Evolutionary conservation across 2,113 vertebrate genomes (phyloP), one percentile per base, ranked within the genome.

Genomic region (Neoarius graeffei): DNA sequence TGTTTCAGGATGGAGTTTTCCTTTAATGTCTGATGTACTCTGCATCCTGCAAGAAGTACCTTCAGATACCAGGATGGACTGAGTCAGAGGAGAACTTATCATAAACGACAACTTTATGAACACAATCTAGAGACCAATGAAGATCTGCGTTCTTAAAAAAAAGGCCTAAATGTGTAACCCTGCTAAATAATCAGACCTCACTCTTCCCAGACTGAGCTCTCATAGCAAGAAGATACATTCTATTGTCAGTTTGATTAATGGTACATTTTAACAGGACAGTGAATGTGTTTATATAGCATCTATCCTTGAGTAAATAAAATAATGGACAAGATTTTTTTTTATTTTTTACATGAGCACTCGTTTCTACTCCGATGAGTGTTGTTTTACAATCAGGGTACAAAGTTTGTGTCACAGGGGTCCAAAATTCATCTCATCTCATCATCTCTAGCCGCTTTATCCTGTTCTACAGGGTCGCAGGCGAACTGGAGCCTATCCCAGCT

Each of bases 161-260:
- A n/a, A 5, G 15, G 62, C 7, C 17, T 27, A 10, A 42, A 42
- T 19, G 15, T 62, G n/a, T 1, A n/a, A 48, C 27, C 2, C 5
- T 6, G 17, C 42, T 23, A 7, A 35, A 62, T 7, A 10, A 19
- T 77, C n/a, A 67, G 13, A 20, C 19, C 56, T 23, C 50, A n/a
- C 20, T 67, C 25, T 17, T 17, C 30, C 10, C n/a, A 35, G 6
- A 42, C 42, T 42, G 42, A 48, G 5, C 52, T 30, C 27, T 54
- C 60, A 62, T 30, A 86, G 76, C 85, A 42, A 20, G 27, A 67
- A 69, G 74, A 76, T 23, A 27, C 52, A 27, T 10, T 66, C 84
- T 67, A 84, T 86, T 80, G 80, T 89, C 42, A 85, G 27, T 27
- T 60, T 48, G 52, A 64, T 52, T 27, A 27, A 27, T 62, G 7